Evolutionary conservation across 2,113 vertebrate genomes (phyloP), one percentile per base, ranked within the genome.

Genomic region (Nycticorax nycticorax): DNA sequence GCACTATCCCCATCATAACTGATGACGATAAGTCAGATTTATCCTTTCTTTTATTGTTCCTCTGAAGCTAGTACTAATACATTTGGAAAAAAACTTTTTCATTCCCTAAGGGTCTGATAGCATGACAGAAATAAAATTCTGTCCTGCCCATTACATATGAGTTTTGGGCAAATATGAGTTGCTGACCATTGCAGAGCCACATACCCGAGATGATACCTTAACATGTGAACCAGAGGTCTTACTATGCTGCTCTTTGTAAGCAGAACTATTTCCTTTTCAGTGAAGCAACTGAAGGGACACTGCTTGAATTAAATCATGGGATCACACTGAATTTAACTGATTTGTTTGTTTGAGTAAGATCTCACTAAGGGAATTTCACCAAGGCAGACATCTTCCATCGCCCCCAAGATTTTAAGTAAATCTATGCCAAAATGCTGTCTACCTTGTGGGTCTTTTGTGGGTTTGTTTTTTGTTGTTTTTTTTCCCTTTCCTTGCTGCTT

Each of bases 81-180:
- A 59, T 27, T 52, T 74, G 2, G 12, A 88, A 89, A 85, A 23
- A 82, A 68, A 6, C 24, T 88, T 37, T 85, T 56, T 47, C n/a
- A 26, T 48, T 89, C 66, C 77, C 26, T 32, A 9, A 50, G 60
- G 52, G 23, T 75, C 35, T n/a, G 12, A 14, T 22, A 64, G 4
- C 33, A 12, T 39, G 39, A 67, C 2, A 55, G 43, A 83, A 90
- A 60, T 6, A 3, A 64, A 60, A 43, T 64, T 88, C 15, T 48
- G 14, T n/a, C 72, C 63, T 83, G 14, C 10, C 33, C 10, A 0
- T 33, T 59, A 7, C 2, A 0, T 12, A 1, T 21, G 48, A 60
- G 37, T 28, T 88, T 88, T 37, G 30, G 18, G 30, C 45, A 56
- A 43, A 86, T 48, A 30, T 26, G 32, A n/a, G 32, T n/a, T 37